Percentiles rank a stretch among this genome's conserved stretches.
Conservation (phyloP, 2,888 invertebrate genomes). For the Apeira syringaria region DNA sequence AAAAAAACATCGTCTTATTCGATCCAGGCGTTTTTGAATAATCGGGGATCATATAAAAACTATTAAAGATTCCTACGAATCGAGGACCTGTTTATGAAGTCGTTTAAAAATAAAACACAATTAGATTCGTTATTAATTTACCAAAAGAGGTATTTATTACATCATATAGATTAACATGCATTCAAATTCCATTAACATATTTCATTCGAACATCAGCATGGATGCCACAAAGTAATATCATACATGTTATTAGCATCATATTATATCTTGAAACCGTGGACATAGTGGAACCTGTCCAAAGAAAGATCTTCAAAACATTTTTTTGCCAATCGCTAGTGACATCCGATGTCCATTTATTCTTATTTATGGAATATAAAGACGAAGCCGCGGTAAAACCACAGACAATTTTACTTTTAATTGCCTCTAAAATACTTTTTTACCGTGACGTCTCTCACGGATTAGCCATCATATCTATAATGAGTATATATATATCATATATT, state of each 20-base stretch:
- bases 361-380: conserved; percentile 41
- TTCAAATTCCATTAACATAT: conserved; percentile 81
- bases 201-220: conserved; percentile 66
- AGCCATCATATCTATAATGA: conserved; percentile 58
- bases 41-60: too few species aligned
- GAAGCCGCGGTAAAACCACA: conserved; percentile 46
- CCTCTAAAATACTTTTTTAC: conserved; percentile 39
- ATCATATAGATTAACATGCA: conserved; percentile 81
- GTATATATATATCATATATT: conserved; percentile 51
- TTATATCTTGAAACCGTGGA: conserved; percentile 15
- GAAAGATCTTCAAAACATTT: background rate
- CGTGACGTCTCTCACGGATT: conserved; percentile 46
- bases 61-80: too few species aligned
- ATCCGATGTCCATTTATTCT: conserved; percentile 51
- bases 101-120: conserved; percentile 42
- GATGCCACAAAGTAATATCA: conserved; percentile 44
- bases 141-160: conserved; percentile 82
- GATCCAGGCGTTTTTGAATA: too few species aligned
- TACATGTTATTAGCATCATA: background rate
- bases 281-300: conserved; percentile 1
- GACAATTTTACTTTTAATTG: too few species aligned
- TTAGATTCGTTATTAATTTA: conserved; percentile 62
- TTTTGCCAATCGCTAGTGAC: conserved; percentile 36
- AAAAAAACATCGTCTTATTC: too few species aligned
- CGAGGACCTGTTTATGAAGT: too few species aligned